A percentile compares a stretch with the other conserved stretches of the same genome.
Conservation (phyloP, 2,113 vertebrate genomes). For the Brevimyrus niger region DNA sequence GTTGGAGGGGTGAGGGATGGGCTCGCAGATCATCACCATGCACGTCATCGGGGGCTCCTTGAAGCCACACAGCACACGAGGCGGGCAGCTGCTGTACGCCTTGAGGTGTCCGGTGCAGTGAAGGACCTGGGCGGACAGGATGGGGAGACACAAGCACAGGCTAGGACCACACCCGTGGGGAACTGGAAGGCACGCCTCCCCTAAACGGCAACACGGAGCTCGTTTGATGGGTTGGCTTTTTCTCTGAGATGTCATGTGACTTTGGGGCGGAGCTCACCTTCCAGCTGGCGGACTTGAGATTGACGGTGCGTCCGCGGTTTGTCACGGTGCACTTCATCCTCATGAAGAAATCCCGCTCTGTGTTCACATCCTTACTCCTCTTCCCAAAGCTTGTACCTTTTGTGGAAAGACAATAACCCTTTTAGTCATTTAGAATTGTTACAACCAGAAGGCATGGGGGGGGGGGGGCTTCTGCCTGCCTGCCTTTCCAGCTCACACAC, state of each 20-base stretch:
- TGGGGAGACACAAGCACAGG: background rate
- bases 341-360: conserved; percentile 96
- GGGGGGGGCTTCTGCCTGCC: background rate
- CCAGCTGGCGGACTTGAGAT: conserved; percentile 97
- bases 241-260: background rate
- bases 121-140: conserved; percentile 68
- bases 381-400: conserved; percentile 69
- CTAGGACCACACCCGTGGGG: background rate
- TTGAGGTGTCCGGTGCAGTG: conserved; percentile 94
- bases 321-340: conserved; percentile 99
- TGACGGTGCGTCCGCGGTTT: conserved; percentile 92
- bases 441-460: background rate
- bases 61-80: conserved; percentile 72
- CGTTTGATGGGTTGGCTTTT: background rate
- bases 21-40: conserved; percentile 89
- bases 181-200: background rate
- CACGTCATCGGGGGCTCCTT: conserved; percentile 87
- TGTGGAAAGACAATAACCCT: background rate
- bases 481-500: background rate
- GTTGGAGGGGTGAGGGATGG: conserved; percentile 90
- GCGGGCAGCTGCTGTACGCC: conserved; percentile 72
- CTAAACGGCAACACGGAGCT: background rate
- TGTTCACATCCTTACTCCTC: conserved; percentile 80
- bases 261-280: conserved; percentile 65
- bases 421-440: no score